Conservation (phyloP, 23 tunicate genomes). For the Trididemnum miniatum region DNA sequence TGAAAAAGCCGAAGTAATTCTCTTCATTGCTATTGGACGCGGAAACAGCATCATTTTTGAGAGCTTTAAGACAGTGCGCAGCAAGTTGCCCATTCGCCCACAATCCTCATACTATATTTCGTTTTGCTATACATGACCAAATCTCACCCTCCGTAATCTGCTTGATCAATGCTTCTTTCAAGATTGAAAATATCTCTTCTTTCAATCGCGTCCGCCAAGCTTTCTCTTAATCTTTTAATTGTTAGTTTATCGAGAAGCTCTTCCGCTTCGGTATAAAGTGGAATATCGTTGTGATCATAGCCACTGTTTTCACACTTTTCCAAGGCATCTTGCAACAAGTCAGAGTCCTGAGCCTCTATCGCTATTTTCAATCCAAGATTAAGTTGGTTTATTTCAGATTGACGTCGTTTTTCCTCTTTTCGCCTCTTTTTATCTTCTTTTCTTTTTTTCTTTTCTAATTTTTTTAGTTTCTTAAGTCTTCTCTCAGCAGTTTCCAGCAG, state of each 20-base stretch:
- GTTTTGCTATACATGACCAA: no score
- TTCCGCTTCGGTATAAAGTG: constrained; percentile 57
- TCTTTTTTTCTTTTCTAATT: constrained; percentile 41
- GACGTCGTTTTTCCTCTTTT: constrained; percentile 30
- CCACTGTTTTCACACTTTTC: constrained; percentile 71
- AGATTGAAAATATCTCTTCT: constrained; percentile 52
- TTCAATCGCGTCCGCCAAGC: constrained; percentile 49
- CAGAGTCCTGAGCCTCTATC: constrained; percentile 44
- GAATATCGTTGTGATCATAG: constrained; percentile 63
- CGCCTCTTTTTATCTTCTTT: constrained; percentile 41
- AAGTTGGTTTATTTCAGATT: constrained; percentile 52
- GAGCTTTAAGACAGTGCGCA: no score
- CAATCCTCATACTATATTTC: no score
- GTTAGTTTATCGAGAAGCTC: constrained; percentile 60
- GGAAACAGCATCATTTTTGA: no score
- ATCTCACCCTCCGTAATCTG: constrained; percentile 85
- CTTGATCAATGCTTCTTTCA: constrained; percentile 62
- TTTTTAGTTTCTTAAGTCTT: constrained; percentile 47
- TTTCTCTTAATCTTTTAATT: constrained; percentile 25
- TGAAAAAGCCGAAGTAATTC: no score
- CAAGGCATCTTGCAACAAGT: constrained; percentile 62
- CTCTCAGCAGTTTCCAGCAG: constrained; percentile 60
- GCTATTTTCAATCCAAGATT: constrained; percentile 37
- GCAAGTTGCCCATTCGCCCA: no score
- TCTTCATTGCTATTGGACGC: no score